phyloP scores from a whole-genome alignment of 2,888 invertebrate species.

The Chrysolina oricalcia region DNA sequence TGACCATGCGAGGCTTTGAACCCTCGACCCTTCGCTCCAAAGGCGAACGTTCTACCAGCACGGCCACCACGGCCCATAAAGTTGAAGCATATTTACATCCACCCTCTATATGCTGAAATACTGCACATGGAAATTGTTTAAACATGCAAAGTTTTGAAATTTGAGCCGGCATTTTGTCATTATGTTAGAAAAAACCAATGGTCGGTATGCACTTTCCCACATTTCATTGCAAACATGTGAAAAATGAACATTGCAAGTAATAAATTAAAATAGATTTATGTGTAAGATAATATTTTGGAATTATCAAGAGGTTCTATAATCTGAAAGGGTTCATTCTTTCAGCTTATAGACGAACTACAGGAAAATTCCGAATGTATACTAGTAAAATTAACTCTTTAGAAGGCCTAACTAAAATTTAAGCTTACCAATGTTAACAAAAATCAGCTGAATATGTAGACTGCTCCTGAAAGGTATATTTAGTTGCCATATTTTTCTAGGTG shows the following conservation, averaged over 20 bases:
- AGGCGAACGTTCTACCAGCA: too few species aligned
- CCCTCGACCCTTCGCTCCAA: too few species aligned
- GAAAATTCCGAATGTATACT: conserved; percentile 48
- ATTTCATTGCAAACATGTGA: conserved; percentile 51
- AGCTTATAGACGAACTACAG: conserved; percentile 36
- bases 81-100: too few species aligned
- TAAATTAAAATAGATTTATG: conserved; percentile 48
- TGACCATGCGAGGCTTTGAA: too few species aligned
- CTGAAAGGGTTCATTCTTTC: conserved; percentile 40
- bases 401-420: conserved; percentile 70
- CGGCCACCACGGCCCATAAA: too few species aligned
- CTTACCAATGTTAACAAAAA: conserved; percentile 50
- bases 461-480: conserved; percentile 45
- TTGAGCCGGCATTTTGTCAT: background rate
- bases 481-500: conserved; percentile 51
- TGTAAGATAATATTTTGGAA: conserved; percentile 51
- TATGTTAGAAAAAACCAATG: background rate
- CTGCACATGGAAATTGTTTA: too few species aligned
- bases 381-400: conserved; percentile 66
- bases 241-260: conserved; percentile 56
- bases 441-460: conserved; percentile 53
- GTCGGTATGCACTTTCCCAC: conserved; percentile 56
- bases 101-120: too few species aligned
- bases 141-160: conserved; percentile 7
- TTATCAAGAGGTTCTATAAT: background rate